Conservation (phyloP, 2,797 vertebrate species). For the Emydoidea blandingii region DNA sequence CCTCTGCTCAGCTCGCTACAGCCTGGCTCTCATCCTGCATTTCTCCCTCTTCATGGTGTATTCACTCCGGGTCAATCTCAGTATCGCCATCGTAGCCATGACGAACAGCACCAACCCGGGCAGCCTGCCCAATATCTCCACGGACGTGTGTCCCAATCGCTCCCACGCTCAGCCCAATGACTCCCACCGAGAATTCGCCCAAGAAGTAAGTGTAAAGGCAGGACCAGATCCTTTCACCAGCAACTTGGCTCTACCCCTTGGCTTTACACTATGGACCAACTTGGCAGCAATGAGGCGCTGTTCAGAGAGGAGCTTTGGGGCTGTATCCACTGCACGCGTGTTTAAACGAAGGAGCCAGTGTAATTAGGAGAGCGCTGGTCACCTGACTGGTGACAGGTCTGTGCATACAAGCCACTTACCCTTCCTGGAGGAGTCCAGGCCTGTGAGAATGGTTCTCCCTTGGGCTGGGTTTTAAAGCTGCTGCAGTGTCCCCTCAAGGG, state of each 20-base stretch:
- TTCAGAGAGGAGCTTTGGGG: neutral
- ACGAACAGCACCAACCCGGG: slow-evolving; percentile 80
- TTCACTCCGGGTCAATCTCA: slow-evolving; percentile 89
- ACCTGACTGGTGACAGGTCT: no score
- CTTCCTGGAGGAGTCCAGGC: neutral
- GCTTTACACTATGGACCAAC: neutral
- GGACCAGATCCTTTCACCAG: neutral
- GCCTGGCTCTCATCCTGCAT: slow-evolving; percentile 88
- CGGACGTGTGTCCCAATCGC: slow-evolving; percentile 71
- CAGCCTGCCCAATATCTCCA: slow-evolving; percentile 54
- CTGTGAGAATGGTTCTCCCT: neutral
- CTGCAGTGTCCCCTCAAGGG: neutral
- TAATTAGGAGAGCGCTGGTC: neutral
- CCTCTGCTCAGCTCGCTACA: slow-evolving; percentile 84
- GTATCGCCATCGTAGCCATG: slow-evolving; percentile 91
- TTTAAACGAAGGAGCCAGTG: neutral
- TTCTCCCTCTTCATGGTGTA: slow-evolving; percentile 87
- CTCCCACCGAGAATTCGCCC: slow-evolving; percentile 60
- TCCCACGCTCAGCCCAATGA: slow-evolving; percentile 14
- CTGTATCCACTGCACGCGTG: neutral
- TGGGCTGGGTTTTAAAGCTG: neutral
- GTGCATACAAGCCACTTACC: accelerated
- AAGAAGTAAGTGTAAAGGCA: slow-evolving; percentile 73
- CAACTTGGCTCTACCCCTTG: neutral
- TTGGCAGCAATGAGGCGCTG: neutral